Percentiles rank a stretch among this genome's conserved stretches.
Evolutionary conservation across 2,113 vertebrate genomes (phyloP).

Genomic region (Colossoma macropomum): DNA sequence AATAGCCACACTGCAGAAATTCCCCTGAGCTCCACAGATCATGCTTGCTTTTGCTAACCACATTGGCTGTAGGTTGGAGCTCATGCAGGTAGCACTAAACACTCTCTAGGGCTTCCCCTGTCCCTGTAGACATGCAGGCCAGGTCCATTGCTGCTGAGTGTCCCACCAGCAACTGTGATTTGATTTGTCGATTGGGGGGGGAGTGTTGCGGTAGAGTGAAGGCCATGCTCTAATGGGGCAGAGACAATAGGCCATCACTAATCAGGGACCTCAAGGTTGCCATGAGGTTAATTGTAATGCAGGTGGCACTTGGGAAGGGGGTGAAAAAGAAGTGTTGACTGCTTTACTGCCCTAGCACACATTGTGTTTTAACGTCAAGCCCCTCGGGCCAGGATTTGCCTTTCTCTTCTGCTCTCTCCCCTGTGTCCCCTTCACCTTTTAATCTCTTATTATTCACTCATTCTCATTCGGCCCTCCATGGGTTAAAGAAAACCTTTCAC

Average conservation of each 20-base stretch:
- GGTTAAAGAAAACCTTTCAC: conserved; percentile 78
- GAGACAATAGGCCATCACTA: conserved; percentile 94
- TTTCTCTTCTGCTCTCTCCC: conserved; percentile 74
- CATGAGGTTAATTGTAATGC: conserved; percentile 94
- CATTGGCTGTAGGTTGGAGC: background rate
- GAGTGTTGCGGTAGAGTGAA: conserved; percentile 79
- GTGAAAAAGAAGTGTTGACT: conserved; percentile 83
- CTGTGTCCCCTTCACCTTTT: conserved; percentile 84
- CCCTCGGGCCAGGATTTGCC: conserved; percentile 89
- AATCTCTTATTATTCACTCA: conserved; percentile 81
- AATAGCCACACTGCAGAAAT: background rate
- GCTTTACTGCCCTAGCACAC: conserved; percentile 83
- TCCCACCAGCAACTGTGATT: conserved; percentile 80
- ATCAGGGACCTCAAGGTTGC: conserved; percentile 92
- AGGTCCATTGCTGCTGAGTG: conserved; percentile 71
- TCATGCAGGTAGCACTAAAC: conserved; percentile 60
- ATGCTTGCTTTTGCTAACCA: background rate
- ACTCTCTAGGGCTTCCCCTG: conserved; percentile 60
- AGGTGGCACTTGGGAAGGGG: conserved; percentile 80
- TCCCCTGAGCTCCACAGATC: background rate
- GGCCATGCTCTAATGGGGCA: conserved; percentile 84
- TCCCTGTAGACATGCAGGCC: conserved; percentile 71
- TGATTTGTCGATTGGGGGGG: conserved; percentile 80
- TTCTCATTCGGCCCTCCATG: conserved; percentile 73
- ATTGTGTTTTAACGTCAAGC: conserved; percentile 88